phyloP scores from a whole-genome alignment of 1,140 invertebrate genomes.

The Thalassaphorura encarpata region DNA sequence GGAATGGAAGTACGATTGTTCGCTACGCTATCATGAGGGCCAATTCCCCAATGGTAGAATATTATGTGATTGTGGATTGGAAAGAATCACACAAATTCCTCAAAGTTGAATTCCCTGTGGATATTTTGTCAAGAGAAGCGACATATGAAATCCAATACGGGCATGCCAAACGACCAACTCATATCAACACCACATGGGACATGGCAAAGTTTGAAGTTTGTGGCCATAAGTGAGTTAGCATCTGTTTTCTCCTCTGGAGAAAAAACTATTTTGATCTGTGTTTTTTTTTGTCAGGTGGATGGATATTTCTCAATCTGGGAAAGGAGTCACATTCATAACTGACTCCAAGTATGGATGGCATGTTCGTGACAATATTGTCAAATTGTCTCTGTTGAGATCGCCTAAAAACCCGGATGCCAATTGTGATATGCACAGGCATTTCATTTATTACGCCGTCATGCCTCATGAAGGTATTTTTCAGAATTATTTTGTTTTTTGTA shows the following conservation, averaged over 20 bases:
- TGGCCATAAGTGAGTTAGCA: conserved; percentile 38
- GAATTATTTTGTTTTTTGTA: too few relatives aligned
- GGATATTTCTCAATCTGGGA: conserved; percentile 44
- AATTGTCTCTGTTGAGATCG: conserved; percentile 43
- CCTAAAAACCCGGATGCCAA: conserved; percentile 44
- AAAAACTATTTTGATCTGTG: too few relatives aligned
- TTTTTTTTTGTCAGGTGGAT: too few relatives aligned
- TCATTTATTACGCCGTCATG: conserved; percentile 45
- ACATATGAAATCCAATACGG: conserved; percentile 47
- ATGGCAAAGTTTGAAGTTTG: conserved; percentile 47
- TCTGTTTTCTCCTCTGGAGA: too few relatives aligned
- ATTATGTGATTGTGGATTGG: conserved; percentile 43
- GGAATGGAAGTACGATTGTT: conserved; percentile 36
- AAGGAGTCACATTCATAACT: conserved; percentile 46
- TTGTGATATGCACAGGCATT: conserved; percentile 44
- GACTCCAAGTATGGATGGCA: conserved; percentile 47
- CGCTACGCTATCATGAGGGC: conserved; percentile 41
- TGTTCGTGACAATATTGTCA: conserved; percentile 38
- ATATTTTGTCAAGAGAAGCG: conserved; percentile 37
- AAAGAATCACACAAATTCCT: conserved; percentile 45
- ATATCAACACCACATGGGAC: conserved; percentile 49
- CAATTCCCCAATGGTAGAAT: conserved; percentile 40
- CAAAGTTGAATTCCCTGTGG: conserved; percentile 45
- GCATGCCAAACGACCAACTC: conserved; percentile 42
- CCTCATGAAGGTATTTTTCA: conserved; percentile 42